Evolutionary conservation across 2,797 vertebrate genomes (phyloP), one percentile per base, ranked within the genome.

Genomic region (Muscicapa comitata): DNA sequence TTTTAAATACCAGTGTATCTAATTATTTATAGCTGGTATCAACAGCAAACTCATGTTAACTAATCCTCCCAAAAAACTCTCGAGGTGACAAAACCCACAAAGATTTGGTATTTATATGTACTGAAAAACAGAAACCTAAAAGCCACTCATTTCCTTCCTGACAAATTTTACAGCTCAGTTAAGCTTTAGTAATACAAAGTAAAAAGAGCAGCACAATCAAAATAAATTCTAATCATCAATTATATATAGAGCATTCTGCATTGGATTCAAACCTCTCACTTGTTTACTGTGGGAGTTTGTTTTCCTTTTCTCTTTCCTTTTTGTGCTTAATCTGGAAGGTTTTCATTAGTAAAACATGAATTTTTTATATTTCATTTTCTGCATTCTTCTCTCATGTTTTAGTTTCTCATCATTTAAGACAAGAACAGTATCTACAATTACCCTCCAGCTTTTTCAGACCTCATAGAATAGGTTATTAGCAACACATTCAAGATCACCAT

Each of bases 321-420:
- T 78, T 77, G 45, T 48, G 51, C 76, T 90, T 90, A 73, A 97
- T 92, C 78, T 76, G 57, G 89, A 94, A 92, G 86, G 82, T 90
- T 97, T 97, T 93, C 93, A 95, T 97, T 91, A 95, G 76, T 75
- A 88, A 96, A 96, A 76, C 45, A 83, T 96, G 62, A 76, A 77
- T 91, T 94, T 96, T 94, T 92, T 81, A 96, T 96, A 93, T 65
- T 95, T 72, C 43, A 73, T 95, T 96, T 97, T 97, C 91, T 81
- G 61, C 88, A 90, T 91, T 96, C 93, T 96, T 89, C 86, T 91
- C 81, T 70, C 83, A 80, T 67, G 63, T 90, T 91, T 97, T 81
- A 92, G 83, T 95, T 93, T 91, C 47, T 54, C 88, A 63, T 80
- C 61, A 95, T 76, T 85, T 93, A 94, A 86, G 85, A 95, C 84